These are phyloP conservation scores for Setophaga kirtlandii DNA, from an alignment of 2,113 vertebrate genomes.

Conservation along the genomic window DNA sequence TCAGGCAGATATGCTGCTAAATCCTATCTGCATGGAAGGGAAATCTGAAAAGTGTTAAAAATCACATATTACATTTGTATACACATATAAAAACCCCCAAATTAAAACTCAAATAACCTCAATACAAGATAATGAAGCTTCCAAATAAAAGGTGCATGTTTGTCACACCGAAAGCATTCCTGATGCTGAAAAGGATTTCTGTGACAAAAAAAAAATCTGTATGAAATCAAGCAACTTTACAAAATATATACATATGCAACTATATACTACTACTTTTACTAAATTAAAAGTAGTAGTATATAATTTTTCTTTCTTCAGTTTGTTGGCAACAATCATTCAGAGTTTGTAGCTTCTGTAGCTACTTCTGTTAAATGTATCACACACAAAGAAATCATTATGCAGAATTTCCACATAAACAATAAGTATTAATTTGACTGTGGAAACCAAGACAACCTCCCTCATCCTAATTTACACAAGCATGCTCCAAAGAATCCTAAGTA, in stretches of 20 bases:
- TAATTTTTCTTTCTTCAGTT: background rate
- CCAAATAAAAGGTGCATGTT: background rate
- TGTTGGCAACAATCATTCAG: background rate
- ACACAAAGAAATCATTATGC: background rate
- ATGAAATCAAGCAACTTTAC: background rate
- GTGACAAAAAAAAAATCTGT: background rate
- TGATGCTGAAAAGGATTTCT: background rate
- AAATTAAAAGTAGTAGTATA: background rate
- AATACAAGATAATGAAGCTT: background rate
- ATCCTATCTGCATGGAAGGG: background rate
- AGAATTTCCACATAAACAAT: background rate
- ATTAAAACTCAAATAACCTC: background rate
- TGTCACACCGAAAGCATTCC: background rate
- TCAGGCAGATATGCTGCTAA: background rate
- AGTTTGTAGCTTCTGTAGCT: background rate
- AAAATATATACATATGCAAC: background rate
- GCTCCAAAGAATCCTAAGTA: background rate
- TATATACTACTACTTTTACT: background rate
- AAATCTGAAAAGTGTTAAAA: background rate
- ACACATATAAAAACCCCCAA: rapidly evolving
- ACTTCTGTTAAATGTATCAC: background rate
- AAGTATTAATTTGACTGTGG: background rate
- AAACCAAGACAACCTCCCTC: background rate
- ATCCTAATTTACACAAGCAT: background rate
- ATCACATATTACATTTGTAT: background rate